These are phyloP conservation scores for Novumbra hubbsi DNA, from an alignment of 2,797 vertebrate genomes.

Conservation along the genomic window DNA sequence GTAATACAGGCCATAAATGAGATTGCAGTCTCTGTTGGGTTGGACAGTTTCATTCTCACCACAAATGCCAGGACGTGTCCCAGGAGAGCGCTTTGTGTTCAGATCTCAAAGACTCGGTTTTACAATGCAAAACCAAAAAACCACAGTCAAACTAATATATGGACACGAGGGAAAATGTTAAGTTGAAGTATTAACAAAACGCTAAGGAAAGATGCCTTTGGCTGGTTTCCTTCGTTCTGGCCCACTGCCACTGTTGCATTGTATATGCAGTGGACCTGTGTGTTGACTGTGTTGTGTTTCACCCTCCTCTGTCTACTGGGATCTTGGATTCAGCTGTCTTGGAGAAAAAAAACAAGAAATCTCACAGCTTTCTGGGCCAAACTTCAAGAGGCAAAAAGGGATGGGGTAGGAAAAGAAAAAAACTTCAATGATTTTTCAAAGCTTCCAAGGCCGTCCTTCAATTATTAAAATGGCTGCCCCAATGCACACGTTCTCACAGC, in stretches of 20 bases:
- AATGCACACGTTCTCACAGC: constrained; percentile 72
- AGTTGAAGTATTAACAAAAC: constrained; percentile 59
- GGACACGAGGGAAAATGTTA: constrained; percentile 39
- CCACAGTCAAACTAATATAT: constrained; percentile 51
- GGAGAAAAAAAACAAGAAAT: constrained; percentile 53
- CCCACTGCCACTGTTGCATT: constrained; percentile 53
- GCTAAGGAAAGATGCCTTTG: constrained; percentile 47
- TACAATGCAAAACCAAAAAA: constrained; percentile 29
- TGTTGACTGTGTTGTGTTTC: constrained; percentile 35
- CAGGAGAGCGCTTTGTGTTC: not conserved
- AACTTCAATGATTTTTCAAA: constrained; percentile 58
- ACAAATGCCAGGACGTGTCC: too few species aligned
- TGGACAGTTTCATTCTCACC: too few species aligned
- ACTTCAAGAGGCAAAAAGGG: constrained; percentile 60
- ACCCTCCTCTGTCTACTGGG: constrained; percentile 50
- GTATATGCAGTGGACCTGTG: constrained; percentile 42
- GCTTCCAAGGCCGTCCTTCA: constrained; percentile 62
- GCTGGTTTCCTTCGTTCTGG: constrained; percentile 50
- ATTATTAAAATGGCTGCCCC: constrained; percentile 75
- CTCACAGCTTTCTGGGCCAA: constrained; percentile 71
- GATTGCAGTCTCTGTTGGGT: too few species aligned
- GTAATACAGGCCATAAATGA: too few species aligned
- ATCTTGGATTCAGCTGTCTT: constrained; percentile 57
- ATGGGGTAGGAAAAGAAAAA: not conserved
- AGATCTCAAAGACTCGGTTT: too few species aligned